phyloP scores from a whole-genome alignment of 2,113 vertebrate species.

The Onychostoma macrolepis region DNA sequence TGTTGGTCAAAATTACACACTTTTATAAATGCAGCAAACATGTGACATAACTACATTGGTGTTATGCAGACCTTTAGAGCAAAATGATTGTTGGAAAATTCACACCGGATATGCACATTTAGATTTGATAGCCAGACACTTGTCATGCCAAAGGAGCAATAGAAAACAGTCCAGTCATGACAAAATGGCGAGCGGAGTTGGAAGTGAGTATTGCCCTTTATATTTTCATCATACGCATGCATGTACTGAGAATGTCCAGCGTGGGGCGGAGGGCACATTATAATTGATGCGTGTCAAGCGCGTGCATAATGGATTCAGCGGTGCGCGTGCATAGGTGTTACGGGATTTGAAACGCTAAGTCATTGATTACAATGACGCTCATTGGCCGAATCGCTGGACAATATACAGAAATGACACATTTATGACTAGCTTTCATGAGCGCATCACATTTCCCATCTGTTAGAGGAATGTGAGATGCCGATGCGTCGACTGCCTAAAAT shows the following conservation, averaged over 20 bases:
- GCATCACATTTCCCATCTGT: not conserved
- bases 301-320: conserved; percentile 32
- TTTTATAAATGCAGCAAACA: not conserved
- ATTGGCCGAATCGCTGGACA: conserved; percentile 25
- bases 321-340: not conserved
- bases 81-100: conserved; percentile 23
- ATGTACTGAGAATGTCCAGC: conserved; percentile 21
- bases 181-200: conserved; percentile 79
- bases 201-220: conserved; percentile 71
- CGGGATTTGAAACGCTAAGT: conserved; percentile 18
- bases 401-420: conserved; percentile 12
- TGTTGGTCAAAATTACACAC: not conserved
- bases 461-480: not conserved
- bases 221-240: not conserved
- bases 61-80: not conserved
- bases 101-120: conserved; percentile 43
- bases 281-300: conserved; percentile 49
- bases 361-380: conserved; percentile 28
- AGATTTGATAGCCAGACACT: conserved; percentile 43
- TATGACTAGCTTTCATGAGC: not conserved
- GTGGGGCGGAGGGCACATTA: conserved; percentile 54
- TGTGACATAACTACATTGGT: not conserved
- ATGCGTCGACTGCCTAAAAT: conserved; percentile 10
- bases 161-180: conserved; percentile 68
- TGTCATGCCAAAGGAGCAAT: conserved; percentile 45